A percentile compares a stretch with the other conserved stretches of the same genome.
Conservation (phyloP, 2,797 vertebrate species). For the Acrocephalus scirpaceus region DNA sequence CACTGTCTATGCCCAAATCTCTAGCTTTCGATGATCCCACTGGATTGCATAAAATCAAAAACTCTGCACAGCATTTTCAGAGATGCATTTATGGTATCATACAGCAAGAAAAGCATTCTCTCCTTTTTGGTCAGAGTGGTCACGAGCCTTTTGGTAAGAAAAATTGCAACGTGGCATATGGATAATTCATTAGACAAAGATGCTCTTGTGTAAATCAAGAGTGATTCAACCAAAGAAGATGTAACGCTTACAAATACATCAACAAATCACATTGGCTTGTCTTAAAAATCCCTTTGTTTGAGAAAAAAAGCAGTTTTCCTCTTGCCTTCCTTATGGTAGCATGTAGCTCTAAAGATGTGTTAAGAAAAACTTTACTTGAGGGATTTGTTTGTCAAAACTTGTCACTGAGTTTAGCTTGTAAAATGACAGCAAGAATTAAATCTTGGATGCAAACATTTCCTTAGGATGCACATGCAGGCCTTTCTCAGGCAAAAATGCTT, state of each 20-base stretch:
- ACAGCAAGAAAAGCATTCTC: background rate
- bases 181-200: background rate
- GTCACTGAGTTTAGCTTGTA: background rate
- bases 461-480: background rate
- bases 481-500: background rate
- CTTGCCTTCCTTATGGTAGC: background rate
- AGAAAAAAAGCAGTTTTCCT: background rate
- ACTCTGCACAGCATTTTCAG: background rate
- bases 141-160: background rate
- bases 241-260: background rate
- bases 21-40: background rate
- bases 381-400: background rate
- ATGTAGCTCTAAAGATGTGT: background rate
- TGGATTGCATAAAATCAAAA: background rate
- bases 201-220: background rate
- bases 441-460: background rate
- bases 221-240: background rate
- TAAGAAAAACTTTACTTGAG: background rate
- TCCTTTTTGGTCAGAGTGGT: background rate
- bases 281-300: background rate
- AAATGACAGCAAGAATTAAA: background rate
- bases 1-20: background rate
- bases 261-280: background rate
- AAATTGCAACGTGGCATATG: background rate
- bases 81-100: background rate